phyloP scores from a whole-genome alignment of 2,113 vertebrate species.

The Zosterops hypoxanthus region DNA sequence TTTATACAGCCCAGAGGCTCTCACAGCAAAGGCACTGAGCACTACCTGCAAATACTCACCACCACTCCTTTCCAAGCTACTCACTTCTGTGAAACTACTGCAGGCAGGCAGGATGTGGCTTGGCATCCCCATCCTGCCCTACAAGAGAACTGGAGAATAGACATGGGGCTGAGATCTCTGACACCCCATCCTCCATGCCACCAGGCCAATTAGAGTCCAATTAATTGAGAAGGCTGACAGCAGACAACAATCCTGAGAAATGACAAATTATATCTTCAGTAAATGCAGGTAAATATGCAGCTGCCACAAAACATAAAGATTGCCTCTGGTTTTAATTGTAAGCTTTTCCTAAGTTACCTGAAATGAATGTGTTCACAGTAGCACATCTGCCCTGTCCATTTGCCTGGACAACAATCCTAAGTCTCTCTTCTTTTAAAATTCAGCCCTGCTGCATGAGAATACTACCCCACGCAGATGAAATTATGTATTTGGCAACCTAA shows the following conservation, averaged over 20 bases:
- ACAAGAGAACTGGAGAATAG: neutral
- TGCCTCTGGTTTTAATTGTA: neutral
- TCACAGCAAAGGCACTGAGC: neutral
- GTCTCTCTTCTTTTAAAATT: neutral
- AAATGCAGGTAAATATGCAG: neutral
- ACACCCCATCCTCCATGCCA: neutral
- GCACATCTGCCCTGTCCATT: neutral
- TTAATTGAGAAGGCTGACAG: neutral
- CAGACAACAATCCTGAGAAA: neutral
- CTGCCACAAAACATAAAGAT: neutral
- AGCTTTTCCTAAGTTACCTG: neutral
- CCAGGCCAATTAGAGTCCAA: neutral
- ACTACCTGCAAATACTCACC: neutral
- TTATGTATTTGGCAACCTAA: neutral
- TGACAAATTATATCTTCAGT: neutral
- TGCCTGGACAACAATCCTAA: neutral
- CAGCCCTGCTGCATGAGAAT: neutral
- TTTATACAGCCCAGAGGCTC: neutral
- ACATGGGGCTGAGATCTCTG: neutral
- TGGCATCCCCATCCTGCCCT: neutral
- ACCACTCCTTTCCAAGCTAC: neutral
- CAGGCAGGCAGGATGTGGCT: neutral
- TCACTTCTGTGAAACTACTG: neutral
- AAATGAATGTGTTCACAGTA: neutral
- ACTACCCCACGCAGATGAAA: neutral